phyloP scores from a whole-genome alignment of 2,113 vertebrate genomes.

The Perccottus glenii region DNA sequence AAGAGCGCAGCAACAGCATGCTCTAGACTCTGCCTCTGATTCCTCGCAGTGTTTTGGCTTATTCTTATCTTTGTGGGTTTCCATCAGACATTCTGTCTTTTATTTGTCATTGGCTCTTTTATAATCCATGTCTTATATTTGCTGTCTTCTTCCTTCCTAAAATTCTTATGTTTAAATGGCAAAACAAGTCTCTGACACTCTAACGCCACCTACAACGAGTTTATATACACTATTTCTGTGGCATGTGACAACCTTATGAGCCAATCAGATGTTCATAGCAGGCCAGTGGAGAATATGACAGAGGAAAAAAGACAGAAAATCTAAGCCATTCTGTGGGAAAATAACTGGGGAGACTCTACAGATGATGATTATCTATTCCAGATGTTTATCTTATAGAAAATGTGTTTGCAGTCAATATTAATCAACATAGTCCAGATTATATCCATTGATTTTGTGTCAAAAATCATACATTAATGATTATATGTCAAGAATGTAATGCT shows the following conservation, averaged over 20 bases:
- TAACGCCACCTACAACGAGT: constrained; percentile 39
- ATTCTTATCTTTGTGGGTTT: constrained; percentile 34
- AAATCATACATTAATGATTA: neutral
- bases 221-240: constrained; percentile 69
- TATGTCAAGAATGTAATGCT: neutral
- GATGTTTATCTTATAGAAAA: neutral
- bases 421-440: neutral
- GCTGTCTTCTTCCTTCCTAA: constrained; percentile 5
- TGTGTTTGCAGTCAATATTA: too few relatives aligned
- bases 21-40: constrained; percentile 50
- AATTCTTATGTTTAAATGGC: constrained; percentile 31
- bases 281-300: constrained; percentile 39
- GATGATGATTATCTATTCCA: constrained; percentile 12
- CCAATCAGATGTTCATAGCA: constrained; percentile 60
- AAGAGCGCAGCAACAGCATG: constrained; percentile 70
- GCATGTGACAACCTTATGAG: constrained; percentile 67
- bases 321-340: too few relatives aligned
- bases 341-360: too few relatives aligned
- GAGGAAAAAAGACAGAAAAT: constrained; percentile 30
- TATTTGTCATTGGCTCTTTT: constrained; percentile 9
- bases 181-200: constrained; percentile 29
- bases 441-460: neutral
- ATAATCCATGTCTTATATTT: too few relatives aligned
- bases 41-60: constrained; percentile 30
- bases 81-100: constrained; percentile 14